Percentiles rank a stretch among this genome's conserved stretches.
phyloP scores from a whole-genome alignment of 2,113 vertebrate genomes.

The Lasiurus cinereus region DNA sequence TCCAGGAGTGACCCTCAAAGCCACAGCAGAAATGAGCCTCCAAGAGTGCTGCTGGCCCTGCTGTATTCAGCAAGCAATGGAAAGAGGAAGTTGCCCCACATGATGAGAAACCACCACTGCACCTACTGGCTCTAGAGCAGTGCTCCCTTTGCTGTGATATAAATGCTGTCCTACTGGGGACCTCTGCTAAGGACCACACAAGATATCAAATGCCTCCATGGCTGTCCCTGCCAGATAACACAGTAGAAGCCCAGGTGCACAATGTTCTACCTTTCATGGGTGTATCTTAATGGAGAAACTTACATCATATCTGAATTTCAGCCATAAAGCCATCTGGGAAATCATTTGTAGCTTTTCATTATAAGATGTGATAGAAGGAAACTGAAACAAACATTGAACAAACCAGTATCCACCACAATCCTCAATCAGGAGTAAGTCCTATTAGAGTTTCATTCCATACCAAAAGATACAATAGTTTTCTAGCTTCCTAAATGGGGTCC shows the following conservation, averaged over 20 bases:
- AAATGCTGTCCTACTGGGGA: background rate
- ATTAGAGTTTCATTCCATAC: background rate
- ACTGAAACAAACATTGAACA: background rate
- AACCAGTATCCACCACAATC: background rate
- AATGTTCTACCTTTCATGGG: background rate
- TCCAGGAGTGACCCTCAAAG: slow-evolving; percentile 22
- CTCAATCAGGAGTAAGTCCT: background rate
- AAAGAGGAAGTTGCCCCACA: background rate
- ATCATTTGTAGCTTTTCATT: background rate
- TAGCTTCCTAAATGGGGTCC: background rate
- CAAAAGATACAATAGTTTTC: background rate
- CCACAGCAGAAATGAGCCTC: background rate
- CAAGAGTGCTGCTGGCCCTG: background rate
- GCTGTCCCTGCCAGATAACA: background rate
- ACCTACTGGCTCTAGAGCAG: accelerated
- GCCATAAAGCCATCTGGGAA: background rate
- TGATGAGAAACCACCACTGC: background rate
- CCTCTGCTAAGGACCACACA: background rate
- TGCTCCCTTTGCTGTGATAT: background rate
- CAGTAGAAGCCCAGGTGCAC: background rate
- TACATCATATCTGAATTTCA: background rate
- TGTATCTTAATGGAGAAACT: background rate
- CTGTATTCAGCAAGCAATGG: background rate
- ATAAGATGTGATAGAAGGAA: background rate
- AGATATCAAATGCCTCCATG: background rate